Base-by-base conservation (phyloP, 2,797 vertebrate species). In the Luscinia megarhynchos region DNA sequence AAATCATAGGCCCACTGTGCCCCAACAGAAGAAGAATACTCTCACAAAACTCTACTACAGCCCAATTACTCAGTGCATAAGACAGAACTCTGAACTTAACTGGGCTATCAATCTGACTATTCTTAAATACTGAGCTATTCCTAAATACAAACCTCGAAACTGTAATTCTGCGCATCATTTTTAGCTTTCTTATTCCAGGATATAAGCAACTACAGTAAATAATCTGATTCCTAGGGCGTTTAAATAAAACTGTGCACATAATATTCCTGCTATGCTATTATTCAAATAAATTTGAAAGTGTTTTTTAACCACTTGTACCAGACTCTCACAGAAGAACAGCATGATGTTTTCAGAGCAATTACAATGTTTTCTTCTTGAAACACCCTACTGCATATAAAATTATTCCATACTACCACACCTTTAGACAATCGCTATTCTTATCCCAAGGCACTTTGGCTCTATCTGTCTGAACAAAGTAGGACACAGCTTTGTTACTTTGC, bases 141-240 rank as follows among this genome's bases (percentile, higher is more conserved):
- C 5, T 14, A 83, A 74, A 40, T 10, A 36, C 57, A 80, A 74
- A 74, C 32, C 4, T 45, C 43, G 59, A 1, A 0, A 12, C 45
- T 1, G 0, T 17, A n/a, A 45, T 18, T 79, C 32, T 57, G 22
- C 15, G 48, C 2, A 0, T 11, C 45, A 40, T 40, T 63, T 76
- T 32, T 22, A 70, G 17, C 54, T 70, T 79, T 70, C 64, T 80
- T 77, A 75, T 77, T 80, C 24, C 48, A 70, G 22, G 13, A 74
- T 27, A 68, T 2, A 85, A 27, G 8, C 16, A 92, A 21, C 68
- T 64, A 64, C n/a, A 59, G 50, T 72, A 89, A 83, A 85, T 5
- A 62, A 79, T 16, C 23, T 46, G 38, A 73, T 50, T 72, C n/a
- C 50, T 48, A 40, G 7, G 30, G 15, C 2, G 1, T 38, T 89